Conservation (phyloP, 2,888 invertebrate genomes). For the Ophraella communa region DNA sequence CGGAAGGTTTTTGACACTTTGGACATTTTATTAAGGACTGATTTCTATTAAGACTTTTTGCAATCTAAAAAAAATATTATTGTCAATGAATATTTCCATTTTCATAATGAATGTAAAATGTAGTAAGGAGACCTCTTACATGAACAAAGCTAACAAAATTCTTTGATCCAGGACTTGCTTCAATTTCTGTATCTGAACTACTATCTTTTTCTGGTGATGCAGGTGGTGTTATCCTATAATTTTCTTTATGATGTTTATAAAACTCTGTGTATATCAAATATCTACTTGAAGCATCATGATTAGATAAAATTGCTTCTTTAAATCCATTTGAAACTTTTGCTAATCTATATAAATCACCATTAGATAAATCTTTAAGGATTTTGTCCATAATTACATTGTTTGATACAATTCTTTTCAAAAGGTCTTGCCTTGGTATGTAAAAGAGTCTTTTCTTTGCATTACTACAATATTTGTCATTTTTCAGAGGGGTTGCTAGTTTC, state of each 20-base stretch:
- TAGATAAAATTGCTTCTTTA: constrained; percentile 38
- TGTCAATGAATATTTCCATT: background rate
- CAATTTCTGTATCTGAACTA: constrained; percentile 26
- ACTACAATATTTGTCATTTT: constrained; percentile 40
- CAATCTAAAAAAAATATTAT: constrained; percentile 40
- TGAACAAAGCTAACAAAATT: constrained; percentile 43
- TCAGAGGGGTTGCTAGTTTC: constrained; percentile 45
- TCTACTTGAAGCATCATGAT: constrained; percentile 38
- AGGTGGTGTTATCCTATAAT: constrained; percentile 52
- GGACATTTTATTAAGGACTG: constrained; percentile 54
- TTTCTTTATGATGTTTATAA: constrained; percentile 49
- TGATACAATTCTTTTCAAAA: constrained; percentile 38
- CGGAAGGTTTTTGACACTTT: constrained; percentile 48
- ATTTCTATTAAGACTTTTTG: constrained; percentile 43
- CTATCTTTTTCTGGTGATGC: constrained; percentile 45
- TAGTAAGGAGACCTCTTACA: constrained; percentile 33
- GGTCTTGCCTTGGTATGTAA: constrained; percentile 32
- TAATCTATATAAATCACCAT: constrained; percentile 52
- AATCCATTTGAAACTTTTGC: constrained; percentile 46
- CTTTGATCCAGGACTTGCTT: constrained; percentile 38
- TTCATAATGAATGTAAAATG: background rate
- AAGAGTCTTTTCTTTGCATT: constrained; percentile 51
- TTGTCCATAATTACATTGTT: constrained; percentile 48
- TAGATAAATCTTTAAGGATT: constrained; percentile 50
- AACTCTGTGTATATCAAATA: constrained; percentile 37